Percentiles rank a stretch among this genome's conserved stretches.
Conservation (phyloP, 2,888 invertebrate species). For the Drosophila anomelani region DNA sequence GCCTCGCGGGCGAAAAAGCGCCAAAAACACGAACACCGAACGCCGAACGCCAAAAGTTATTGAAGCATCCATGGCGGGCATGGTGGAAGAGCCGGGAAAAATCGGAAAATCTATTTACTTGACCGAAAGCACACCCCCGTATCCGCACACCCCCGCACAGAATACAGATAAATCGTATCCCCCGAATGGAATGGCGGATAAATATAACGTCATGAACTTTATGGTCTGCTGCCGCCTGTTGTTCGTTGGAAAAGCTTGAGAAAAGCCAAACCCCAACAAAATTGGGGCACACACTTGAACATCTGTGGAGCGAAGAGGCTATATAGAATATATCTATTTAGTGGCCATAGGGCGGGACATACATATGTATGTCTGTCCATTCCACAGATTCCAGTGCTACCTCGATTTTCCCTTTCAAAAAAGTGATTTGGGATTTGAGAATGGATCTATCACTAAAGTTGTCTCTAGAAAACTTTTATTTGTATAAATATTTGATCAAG, state of each 20-base stretch:
- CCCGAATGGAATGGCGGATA: conserved; percentile 12
- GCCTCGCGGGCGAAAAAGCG: conserved; percentile 60
- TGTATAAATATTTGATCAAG: too few relatives aligned
- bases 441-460: background rate
- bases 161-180: conserved; percentile 9
- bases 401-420: background rate
- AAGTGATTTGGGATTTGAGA: background rate
- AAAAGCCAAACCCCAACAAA: conserved; percentile 11
- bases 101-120: conserved; percentile 66
- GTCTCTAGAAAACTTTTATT: background rate
- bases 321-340: background rate
- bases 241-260: conserved; percentile 47
- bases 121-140: conserved; percentile 5
- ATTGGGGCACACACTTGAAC: conserved; percentile 32
- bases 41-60: conserved; percentile 63
- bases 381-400: background rate
- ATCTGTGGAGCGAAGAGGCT: conserved; percentile 11
- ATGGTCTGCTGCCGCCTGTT: conserved; percentile 58
- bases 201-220: conserved; percentile 61
- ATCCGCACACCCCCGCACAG: background rate
- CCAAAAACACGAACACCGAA: conserved; percentile 56
- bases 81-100: conserved; percentile 48
- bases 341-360: conserved; percentile 6
- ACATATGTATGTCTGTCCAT: background rate
- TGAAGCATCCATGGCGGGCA: conserved; percentile 53